A percentile compares a stretch with the other conserved stretches of the same genome.
Conservation (phyloP, 2,888 invertebrate genomes). For the Masnerella sp. region DNA sequence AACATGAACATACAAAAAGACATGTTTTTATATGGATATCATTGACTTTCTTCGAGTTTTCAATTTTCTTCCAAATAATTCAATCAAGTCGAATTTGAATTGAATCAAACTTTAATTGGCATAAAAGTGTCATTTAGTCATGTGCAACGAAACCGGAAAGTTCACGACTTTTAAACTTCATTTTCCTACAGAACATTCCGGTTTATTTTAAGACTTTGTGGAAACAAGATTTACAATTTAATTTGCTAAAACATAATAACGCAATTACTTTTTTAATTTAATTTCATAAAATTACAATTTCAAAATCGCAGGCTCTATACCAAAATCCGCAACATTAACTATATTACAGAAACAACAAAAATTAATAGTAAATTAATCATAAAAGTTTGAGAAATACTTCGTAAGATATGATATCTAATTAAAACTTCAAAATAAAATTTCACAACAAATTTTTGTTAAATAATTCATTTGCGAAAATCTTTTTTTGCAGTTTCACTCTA, state of each 20-base stretch:
- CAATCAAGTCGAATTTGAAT: too few relatives aligned
- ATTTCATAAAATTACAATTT: background rate
- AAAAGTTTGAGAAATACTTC: too few relatives aligned
- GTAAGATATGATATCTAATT: too few relatives aligned
- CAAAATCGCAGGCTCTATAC: background rate
- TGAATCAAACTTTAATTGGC: constrained; percentile 7
- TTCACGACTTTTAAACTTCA: constrained; percentile 41
- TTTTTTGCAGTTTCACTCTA: too few relatives aligned
- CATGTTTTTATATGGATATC: too few relatives aligned
- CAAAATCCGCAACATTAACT: too few relatives aligned
- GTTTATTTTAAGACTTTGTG: constrained; percentile 15
- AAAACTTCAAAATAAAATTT: background rate
- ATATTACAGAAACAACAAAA: too few relatives aligned
- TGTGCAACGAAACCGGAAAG: constrained; percentile 46
- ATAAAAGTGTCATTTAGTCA: constrained; percentile 15
- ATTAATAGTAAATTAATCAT: too few relatives aligned
- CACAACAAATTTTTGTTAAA: background rate
- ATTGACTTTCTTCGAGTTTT: too few relatives aligned
- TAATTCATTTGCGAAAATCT: background rate
- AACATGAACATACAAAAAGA: too few relatives aligned
- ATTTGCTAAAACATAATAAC: background rate
- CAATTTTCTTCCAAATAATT: too few relatives aligned
- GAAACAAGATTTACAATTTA: constrained; percentile 9
- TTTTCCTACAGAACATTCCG: constrained; percentile 30
- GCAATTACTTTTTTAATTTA: background rate